Evolutionary conservation across 2,113 vertebrate species (phyloP).

Genomic region (Campylorhamphus procurvoides): DNA sequence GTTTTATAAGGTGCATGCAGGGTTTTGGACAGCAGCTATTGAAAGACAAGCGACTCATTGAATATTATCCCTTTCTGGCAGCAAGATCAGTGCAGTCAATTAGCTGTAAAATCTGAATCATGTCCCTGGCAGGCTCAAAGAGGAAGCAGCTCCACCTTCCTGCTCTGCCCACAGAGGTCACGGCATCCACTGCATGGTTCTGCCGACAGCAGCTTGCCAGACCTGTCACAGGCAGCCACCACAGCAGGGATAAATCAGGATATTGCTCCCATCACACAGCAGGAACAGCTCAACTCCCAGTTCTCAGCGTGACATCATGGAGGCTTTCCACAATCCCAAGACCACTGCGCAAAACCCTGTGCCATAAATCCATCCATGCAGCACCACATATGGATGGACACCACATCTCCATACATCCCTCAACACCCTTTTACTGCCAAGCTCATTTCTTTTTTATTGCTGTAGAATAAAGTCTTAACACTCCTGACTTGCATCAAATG

Average conservation of each 20-base stretch:
- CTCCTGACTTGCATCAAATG: not conserved
- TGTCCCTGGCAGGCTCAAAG: not conserved
- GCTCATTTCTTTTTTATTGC: not conserved
- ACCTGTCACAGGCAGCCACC: not conserved
- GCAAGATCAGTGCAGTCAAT: constrained; percentile 10
- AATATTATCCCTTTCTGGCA: constrained; percentile 49
- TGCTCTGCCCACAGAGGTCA: constrained; percentile 38
- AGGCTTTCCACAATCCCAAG: not conserved
- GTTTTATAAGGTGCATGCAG: not conserved
- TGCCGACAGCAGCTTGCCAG: not conserved
- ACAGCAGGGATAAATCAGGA: not conserved
- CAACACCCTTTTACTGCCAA: not conserved
- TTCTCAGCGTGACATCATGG: not conserved
- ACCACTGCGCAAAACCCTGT: not conserved
- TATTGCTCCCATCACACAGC: not conserved
- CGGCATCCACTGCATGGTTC: not conserved
- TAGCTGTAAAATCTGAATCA: constrained; percentile 54
- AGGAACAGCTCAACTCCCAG: not conserved
- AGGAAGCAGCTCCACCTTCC: constrained; percentile 60
- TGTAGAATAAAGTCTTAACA: not conserved
- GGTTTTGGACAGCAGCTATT: constrained; percentile 8
- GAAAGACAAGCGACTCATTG: not conserved
- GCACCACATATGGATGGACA: not conserved
- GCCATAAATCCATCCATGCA: not conserved
- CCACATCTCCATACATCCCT: not conserved